Conservation (phyloP, 2,888 invertebrate species). For the Trichogramma evanescens region DNA sequence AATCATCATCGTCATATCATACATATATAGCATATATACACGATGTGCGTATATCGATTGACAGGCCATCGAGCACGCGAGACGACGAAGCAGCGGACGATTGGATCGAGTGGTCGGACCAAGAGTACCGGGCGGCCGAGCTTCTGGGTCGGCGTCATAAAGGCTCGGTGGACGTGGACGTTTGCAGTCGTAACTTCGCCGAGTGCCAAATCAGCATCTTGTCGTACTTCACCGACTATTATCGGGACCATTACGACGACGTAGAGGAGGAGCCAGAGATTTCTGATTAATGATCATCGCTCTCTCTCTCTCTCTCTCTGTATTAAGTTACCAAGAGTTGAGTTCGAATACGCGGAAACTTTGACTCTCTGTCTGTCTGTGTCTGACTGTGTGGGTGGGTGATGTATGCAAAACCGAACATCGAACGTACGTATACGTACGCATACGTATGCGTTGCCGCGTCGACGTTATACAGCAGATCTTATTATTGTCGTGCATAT, state of each 20-base stretch:
- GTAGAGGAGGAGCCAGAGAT: not conserved
- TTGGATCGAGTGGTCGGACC: slow-evolving; percentile 26
- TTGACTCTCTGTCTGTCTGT: too few species aligned
- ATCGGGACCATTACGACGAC: not conserved
- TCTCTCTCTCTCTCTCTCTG: too few species aligned
- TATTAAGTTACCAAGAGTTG: too few species aligned
- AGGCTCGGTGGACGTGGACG: not conserved
- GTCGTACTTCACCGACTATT: slow-evolving; percentile 36
- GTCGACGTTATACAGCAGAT: too few species aligned
- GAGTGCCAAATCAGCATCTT: slow-evolving; percentile 35
- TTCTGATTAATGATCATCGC: slow-evolving; percentile 1
- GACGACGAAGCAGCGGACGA: slow-evolving; percentile 26
- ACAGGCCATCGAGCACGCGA: slow-evolving; percentile 37
- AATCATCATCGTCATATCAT: too few species aligned
- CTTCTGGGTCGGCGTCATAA: slow-evolving; percentile 27
- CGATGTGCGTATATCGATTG: not conserved
- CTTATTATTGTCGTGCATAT: too few species aligned
- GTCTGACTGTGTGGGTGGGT: too few species aligned
- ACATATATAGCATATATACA: too few species aligned
- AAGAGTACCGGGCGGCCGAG: slow-evolving; percentile 40
- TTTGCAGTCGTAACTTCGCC: slow-evolving; percentile 16
- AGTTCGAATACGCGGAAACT: too few species aligned
- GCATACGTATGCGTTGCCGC: too few species aligned
- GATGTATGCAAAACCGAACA: too few species aligned
- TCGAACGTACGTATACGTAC: too few species aligned